Evolutionary conservation across 2,888 invertebrate species (phyloP), one percentile per base, ranked within the genome.

Genomic region (Sinodicranocentrus sp.): DNA sequence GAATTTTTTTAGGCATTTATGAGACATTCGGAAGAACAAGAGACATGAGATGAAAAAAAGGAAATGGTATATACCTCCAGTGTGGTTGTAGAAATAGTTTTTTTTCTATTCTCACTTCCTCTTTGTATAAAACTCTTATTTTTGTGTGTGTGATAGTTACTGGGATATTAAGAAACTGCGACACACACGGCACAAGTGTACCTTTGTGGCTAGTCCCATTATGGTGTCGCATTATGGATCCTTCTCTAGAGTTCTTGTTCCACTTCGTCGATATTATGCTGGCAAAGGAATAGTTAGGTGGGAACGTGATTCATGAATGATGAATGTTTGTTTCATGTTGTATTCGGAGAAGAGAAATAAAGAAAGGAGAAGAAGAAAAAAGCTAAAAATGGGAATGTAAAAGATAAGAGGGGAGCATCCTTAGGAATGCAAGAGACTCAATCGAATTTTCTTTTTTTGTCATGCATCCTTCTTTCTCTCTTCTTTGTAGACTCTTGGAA

Each of bases 401-500:
- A 78, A 72, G 52, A 78, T 78, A 72, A 25, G 44, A 43, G 17
- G 19, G 70, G 17, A n/a, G 61, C 26, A 54, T 61, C 23, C 59
- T 23, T 21, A 19, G 59, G 75, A 65, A 68, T 59, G 15, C 43
- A 5, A 28, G n/a, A 13, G 17, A 25, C 28, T 65, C 48, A 23
- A 76, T 59, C 59, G 28, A 78, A 70, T 78, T 78, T 28, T 17
- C 15, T 52, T 78, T 61, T 39, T 59, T n/a, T 68, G n/a, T 17
- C 65, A 67, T 65, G 39, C 63, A 52, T 48, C 23, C 13, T 39
- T 65, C n/a, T 65, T 28, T 28, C 28, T 44, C 25, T 48, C 19
- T 25, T 39, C n/a, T 68, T 76, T 84, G 23, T 43, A 85, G 85
- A 82, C 87, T 43, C 79, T 84, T 48, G 85, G 84, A 54, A 83